These are phyloP conservation scores for Ochropacha duplaris DNA, from an alignment of 2,888 invertebrate species.

Conservation along the genomic window DNA sequence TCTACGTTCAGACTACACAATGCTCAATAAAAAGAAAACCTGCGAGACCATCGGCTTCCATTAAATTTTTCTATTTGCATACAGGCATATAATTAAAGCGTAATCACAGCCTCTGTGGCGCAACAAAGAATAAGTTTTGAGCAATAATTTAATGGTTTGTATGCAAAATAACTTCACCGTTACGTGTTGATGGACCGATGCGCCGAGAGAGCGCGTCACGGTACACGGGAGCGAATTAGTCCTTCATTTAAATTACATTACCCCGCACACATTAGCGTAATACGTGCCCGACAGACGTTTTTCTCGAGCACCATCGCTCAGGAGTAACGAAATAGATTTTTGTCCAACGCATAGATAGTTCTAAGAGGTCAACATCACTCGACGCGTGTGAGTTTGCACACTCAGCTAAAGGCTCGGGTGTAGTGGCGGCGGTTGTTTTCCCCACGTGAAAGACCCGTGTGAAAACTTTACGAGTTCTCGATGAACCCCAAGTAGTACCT, in stretches of 20 bases:
- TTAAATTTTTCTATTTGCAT: constrained; percentile 80
- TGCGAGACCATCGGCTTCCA: constrained; percentile 69
- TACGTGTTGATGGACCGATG: constrained; percentile 79
- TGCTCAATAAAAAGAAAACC: constrained; percentile 65
- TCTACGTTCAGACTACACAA: constrained; percentile 49
- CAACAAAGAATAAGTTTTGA: constrained; percentile 82
- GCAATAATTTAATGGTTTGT: constrained; percentile 83
- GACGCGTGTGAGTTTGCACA: constrained; percentile 29
- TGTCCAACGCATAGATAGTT: constrained; percentile 58
- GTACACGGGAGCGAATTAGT: constrained; percentile 77
- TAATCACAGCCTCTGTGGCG: constrained; percentile 79
- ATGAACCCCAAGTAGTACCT: constrained; percentile 52
- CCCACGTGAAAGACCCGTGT: constrained; percentile 67
- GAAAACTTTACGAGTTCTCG: constrained; percentile 68
- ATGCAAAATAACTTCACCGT: constrained; percentile 81
- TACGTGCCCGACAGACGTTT: constrained; percentile 62
- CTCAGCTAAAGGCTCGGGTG: constrained; percentile 29
- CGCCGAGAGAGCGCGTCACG: constrained; percentile 76
- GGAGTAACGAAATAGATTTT: constrained; percentile 45
- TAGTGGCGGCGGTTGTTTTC: constrained; percentile 47
- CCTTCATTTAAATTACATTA: constrained; percentile 81
- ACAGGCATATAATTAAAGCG: constrained; percentile 77
- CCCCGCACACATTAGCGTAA: constrained; percentile 61
- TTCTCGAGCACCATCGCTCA: constrained; percentile 51
- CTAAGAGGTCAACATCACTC: constrained; percentile 51